Conservation (phyloP, 2,888 invertebrate species). For the Mythimna lalbum region DNA sequence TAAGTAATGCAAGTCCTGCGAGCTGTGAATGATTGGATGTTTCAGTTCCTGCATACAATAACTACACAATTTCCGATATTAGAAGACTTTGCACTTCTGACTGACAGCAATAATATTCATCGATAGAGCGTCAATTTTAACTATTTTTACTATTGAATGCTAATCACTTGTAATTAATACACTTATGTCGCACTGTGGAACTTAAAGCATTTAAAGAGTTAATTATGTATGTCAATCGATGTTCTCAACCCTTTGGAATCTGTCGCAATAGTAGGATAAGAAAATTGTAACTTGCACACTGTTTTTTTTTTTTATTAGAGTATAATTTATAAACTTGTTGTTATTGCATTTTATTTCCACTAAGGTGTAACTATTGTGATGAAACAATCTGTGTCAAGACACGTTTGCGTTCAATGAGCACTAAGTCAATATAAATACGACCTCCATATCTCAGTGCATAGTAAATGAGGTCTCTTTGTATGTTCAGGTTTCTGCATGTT, state of each 20-base stretch:
- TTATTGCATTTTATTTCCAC: slow-evolving; percentile 40
- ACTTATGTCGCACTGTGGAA: too few species aligned
- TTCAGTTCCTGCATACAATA: neutral
- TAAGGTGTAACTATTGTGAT: slow-evolving; percentile 10
- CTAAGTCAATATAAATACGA: slow-evolving; percentile 12
- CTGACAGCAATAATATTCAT: neutral
- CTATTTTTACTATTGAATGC: too few species aligned
- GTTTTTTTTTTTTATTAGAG: slow-evolving; percentile 32
- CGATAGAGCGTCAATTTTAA: neutral
- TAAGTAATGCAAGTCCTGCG: slow-evolving; percentile 26
- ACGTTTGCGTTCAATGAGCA: slow-evolving; percentile 19
- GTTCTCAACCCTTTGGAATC: neutral
- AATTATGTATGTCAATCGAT: too few species aligned
- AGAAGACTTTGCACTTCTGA: too few species aligned
- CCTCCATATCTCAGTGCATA: slow-evolving; percentile 24
- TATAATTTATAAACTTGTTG: slow-evolving; percentile 44
- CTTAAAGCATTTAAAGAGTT: too few species aligned
- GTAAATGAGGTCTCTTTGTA: slow-evolving; percentile 14
- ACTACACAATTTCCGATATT: too few species aligned
- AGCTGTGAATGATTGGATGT: slow-evolving; percentile 28
- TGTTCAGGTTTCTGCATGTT: slow-evolving; percentile 15
- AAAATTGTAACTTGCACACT: slow-evolving; percentile 13
- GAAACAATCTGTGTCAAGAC: slow-evolving; percentile 1
- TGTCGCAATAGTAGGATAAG: slow-evolving; percentile 4
- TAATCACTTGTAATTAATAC: too few species aligned